A percentile compares a stretch with the other conserved stretches of the same genome.
phyloP scores from a whole-genome alignment of 2,797 vertebrate genomes.

The Sebastes itinus region DNA sequence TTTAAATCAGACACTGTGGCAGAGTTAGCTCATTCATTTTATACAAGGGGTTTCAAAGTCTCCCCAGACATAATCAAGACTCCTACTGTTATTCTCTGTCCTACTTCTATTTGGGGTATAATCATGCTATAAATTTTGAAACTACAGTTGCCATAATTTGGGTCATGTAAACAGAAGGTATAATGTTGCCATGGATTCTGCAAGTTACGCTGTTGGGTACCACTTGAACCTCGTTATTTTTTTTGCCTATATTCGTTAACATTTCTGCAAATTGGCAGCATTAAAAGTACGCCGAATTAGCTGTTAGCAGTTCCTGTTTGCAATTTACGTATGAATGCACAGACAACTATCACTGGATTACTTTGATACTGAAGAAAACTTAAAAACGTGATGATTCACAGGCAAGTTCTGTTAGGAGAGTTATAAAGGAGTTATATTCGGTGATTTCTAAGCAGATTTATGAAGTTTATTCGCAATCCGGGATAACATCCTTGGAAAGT shows the following conservation, averaged over 20 bases:
- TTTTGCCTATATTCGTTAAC: background rate
- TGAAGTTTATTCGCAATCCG: rapidly evolving
- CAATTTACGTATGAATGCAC: too few relatives aligned
- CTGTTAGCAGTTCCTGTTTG: background rate
- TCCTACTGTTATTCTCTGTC: background rate
- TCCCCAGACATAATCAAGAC: background rate
- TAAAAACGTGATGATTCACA: background rate
- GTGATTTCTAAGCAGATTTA: background rate
- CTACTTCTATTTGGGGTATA: background rate
- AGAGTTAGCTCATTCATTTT: background rate
- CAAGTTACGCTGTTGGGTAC: background rate
- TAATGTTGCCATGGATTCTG: background rate
- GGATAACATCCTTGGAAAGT: background rate
- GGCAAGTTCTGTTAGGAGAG: background rate
- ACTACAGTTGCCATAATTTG: background rate
- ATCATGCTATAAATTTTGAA: background rate
- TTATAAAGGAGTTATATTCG: background rate
- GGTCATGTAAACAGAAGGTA: background rate
- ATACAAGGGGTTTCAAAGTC: background rate
- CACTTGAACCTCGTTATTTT: background rate
- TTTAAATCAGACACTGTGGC: background rate
- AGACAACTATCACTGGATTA: background rate
- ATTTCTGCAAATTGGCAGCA: background rate
- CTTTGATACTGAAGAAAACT: background rate
- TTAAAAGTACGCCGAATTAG: background rate